These are phyloP conservation scores for Setophaga kirtlandii DNA, from an alignment of 2,113 vertebrate genomes.

Conservation along the genomic window DNA sequence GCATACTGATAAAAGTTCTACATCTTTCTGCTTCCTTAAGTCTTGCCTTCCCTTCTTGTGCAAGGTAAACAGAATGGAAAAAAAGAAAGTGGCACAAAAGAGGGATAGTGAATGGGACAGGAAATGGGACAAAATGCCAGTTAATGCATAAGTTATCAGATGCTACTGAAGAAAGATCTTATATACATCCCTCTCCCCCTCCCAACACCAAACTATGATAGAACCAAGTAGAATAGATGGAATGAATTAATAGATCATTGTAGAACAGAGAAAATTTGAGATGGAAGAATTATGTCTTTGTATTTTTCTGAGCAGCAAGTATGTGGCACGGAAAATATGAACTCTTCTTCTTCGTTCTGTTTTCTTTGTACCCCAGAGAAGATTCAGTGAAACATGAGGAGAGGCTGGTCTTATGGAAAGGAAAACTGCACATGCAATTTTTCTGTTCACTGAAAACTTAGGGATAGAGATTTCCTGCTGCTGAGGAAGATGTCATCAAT, in stretches of 20 bases:
- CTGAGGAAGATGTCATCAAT: neutral
- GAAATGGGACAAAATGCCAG: neutral
- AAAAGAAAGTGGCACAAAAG: neutral
- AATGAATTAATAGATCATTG: neutral
- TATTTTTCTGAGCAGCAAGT: neutral
- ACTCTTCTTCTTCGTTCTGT: neutral
- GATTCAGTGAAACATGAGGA: neutral
- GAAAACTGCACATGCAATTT: neutral
- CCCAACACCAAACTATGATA: neutral
- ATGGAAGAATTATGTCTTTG: neutral
- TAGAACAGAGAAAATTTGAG: neutral
- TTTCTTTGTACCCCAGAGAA: neutral
- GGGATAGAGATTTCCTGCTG: neutral
- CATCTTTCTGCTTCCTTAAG: neutral
- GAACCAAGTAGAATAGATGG: neutral
- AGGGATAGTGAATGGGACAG: neutral
- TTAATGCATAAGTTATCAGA: neutral
- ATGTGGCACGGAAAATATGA: neutral
- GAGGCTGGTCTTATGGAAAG: neutral
- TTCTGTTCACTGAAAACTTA: neutral
- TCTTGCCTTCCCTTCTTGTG: neutral
- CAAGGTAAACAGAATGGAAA: neutral
- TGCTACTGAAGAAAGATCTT: neutral
- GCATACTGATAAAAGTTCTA: neutral
- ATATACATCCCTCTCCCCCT: fast-evolving